A percentile compares a stretch with the other conserved stretches of the same genome.
phyloP scores from a whole-genome alignment of 2,797 vertebrate species.

The Microhierax caerulescens region DNA sequence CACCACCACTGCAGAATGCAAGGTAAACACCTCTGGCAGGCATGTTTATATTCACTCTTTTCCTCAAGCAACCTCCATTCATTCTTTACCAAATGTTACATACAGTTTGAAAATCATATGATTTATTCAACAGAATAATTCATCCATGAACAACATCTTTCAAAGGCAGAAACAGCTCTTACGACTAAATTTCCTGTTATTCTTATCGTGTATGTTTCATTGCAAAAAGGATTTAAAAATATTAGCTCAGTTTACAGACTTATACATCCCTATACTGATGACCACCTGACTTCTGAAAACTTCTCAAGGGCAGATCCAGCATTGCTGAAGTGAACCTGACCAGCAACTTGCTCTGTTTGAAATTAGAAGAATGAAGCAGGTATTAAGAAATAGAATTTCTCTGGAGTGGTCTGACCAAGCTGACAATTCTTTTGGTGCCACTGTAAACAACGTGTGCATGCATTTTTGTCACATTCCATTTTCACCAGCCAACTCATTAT shows the following conservation, averaged over 20 bases:
- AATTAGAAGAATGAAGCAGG: neutral
- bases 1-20: neutral
- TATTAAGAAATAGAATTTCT: neutral
- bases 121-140: neutral
- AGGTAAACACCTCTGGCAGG: neutral
- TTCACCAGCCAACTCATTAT: conserved; percentile 12
- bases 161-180: neutral
- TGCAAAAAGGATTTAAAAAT: neutral
- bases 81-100: neutral
- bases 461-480: conserved; percentile 48
- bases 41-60: neutral
- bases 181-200: neutral
- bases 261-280: neutral
- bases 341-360: neutral
- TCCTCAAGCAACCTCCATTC: neutral
- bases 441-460: conserved; percentile 4
- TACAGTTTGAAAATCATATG: neutral
- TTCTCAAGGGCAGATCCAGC: neutral
- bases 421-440: neutral
- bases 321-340: neutral
- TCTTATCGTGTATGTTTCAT: neutral
- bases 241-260: neutral
- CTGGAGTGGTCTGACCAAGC: neutral
- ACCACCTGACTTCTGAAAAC: neutral
- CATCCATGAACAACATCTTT: neutral